Percentiles rank a stretch among this genome's conserved stretches.
phyloP scores from a whole-genome alignment of 2,113 vertebrate genomes.

The Panurus biarmicus region DNA sequence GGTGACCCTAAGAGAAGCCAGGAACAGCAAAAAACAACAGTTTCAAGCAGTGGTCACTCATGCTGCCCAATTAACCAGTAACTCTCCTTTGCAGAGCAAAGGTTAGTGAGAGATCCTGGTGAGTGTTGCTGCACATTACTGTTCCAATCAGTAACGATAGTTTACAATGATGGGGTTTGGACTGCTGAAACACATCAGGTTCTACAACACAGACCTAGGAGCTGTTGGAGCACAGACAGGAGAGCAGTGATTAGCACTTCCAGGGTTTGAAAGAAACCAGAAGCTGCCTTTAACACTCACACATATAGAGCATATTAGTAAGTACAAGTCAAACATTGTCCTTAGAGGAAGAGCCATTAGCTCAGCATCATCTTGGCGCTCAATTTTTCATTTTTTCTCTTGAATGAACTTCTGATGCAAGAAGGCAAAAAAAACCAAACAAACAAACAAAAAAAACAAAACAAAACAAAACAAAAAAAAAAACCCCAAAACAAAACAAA shows the following conservation, averaged over 20 bases:
- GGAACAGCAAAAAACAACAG: neutral
- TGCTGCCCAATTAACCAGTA: neutral
- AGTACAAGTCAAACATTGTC: neutral
- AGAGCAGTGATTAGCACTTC: neutral
- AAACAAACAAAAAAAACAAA: too few species aligned
- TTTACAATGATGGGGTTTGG: neutral
- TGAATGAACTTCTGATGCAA: neutral
- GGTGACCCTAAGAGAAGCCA: neutral
- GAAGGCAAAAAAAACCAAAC: neutral
- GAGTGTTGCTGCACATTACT: accelerated
- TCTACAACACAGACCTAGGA: neutral
- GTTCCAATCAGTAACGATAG: neutral
- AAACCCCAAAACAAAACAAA: too few species aligned
- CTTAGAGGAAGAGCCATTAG: neutral
- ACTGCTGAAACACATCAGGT: neutral
- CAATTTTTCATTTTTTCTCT: neutral
- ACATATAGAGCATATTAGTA: neutral
- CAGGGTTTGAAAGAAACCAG: neutral
- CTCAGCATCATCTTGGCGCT: neutral
- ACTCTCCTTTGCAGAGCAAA: neutral
- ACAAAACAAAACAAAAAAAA: too few species aligned
- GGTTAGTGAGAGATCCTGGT: neutral
- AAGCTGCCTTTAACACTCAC: neutral
- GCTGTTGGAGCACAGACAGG: neutral
- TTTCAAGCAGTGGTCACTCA: neutral